Percentiles rank a stretch among this genome's conserved stretches.
Conservation (phyloP, 2,888 invertebrate species). For the Pocota personata region DNA sequence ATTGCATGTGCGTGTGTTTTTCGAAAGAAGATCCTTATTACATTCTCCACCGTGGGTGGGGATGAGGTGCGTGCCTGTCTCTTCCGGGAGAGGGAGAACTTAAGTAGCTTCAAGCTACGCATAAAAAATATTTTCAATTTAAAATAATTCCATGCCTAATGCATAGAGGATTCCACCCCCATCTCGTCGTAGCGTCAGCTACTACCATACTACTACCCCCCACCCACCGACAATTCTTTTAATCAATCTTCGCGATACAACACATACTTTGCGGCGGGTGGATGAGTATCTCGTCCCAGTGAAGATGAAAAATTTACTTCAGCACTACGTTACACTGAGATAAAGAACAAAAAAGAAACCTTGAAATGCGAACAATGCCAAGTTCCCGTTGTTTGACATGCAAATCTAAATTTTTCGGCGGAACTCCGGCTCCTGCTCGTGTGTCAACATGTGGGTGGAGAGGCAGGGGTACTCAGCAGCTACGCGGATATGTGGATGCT, state of each 20-base stretch:
- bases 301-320: constrained; percentile 66
- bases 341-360: constrained; percentile 9
- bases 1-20: constrained; percentile 8
- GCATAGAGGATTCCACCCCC: constrained; percentile 62
- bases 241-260: constrained; percentile 72
- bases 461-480: not conserved
- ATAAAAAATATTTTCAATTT: constrained; percentile 70
- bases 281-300: constrained; percentile 36
- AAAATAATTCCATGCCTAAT: constrained; percentile 72
- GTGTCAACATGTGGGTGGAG: constrained; percentile 28
- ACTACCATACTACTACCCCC: constrained; percentile 21
- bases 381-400: constrained; percentile 69
- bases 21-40: constrained; percentile 57
- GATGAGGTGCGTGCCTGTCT: constrained; percentile 26
- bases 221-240: constrained; percentile 61
- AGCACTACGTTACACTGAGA: constrained; percentile 49
- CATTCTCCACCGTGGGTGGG: constrained; percentile 37
- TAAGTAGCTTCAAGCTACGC: constrained; percentile 68
- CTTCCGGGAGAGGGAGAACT: constrained; percentile 52
- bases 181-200: constrained; percentile 15
- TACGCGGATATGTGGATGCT: constrained; percentile 43
- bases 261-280: constrained; percentile 63
- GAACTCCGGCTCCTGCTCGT: constrained; percentile 26
- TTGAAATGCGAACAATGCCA: constrained; percentile 53
- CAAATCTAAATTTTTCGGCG: constrained; percentile 66